A percentile compares a stretch with the other conserved stretches of the same genome.
These are phyloP conservation scores for Lycorma delicatula DNA, from an alignment of 1,140 invertebrate genomes.

Conservation along the genomic window DNA sequence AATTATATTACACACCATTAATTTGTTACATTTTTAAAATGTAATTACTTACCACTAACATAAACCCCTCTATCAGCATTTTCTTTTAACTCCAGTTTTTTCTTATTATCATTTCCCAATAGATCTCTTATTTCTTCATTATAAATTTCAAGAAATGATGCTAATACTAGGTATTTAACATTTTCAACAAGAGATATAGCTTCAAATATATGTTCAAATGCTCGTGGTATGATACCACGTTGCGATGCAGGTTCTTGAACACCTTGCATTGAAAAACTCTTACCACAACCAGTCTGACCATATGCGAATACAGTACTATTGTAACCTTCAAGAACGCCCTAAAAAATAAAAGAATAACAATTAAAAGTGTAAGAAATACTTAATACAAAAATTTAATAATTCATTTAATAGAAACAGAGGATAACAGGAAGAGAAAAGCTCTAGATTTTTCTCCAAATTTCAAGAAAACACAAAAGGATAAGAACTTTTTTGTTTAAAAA, in stretches of 20 bases:
- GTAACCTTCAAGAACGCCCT: slow-evolving; percentile 79
- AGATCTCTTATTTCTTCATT: slow-evolving; percentile 81
- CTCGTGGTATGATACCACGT: slow-evolving; percentile 73
- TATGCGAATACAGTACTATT: slow-evolving; percentile 84
- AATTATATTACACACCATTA: too few relatives aligned
- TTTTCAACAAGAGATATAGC: slow-evolving; percentile 73
- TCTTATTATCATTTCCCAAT: slow-evolving; percentile 54
- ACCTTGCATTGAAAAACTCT: slow-evolving; percentile 77
- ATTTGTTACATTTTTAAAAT: too few relatives aligned
- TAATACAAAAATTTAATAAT: too few relatives aligned
- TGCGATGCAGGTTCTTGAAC: slow-evolving; percentile 43
- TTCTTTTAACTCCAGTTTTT: slow-evolving; percentile 70
- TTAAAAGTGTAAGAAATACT: too few relatives aligned
- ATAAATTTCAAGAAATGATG: slow-evolving; percentile 92
- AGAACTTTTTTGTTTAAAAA: too few relatives aligned
- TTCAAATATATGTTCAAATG: slow-evolving; percentile 89
- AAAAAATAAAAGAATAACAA: too few relatives aligned
- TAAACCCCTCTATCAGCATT: slow-evolving; percentile 72
- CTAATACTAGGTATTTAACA: slow-evolving; percentile 76
- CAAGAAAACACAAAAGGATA: too few relatives aligned
- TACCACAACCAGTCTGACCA: slow-evolving; percentile 80
- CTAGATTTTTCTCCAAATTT: too few relatives aligned
- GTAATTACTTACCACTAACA: slow-evolving; percentile 50
- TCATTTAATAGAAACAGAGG: too few relatives aligned
- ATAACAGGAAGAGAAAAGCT: too few relatives aligned